Percentiles rank a stretch among this genome's conserved stretches.
These are phyloP conservation scores for Acanthurus leucopareius DNA, from an alignment of 2,797 vertebrate species.

Conservation along the genomic window DNA sequence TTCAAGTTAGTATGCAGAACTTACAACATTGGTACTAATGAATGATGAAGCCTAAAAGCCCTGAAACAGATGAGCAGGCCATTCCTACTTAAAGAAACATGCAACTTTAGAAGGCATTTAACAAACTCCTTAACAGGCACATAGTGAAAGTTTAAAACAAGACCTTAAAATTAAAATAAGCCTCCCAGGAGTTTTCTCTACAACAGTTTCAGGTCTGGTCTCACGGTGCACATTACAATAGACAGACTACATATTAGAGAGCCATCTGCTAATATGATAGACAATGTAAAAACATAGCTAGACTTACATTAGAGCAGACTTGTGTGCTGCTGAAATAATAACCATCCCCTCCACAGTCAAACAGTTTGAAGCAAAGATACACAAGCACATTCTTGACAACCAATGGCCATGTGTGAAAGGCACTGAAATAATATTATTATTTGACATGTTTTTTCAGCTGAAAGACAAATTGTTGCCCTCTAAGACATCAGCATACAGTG, in stretches of 20 bases:
- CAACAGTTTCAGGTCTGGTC: background rate
- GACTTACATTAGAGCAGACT: conserved; percentile 12
- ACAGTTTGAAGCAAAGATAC: conserved; percentile 8
- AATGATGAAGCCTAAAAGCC: background rate
- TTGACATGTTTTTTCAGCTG: conserved; percentile 29
- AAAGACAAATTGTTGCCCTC: background rate
- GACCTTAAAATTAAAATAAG: background rate
- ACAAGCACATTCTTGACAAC: conserved; percentile 26
- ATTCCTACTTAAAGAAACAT: background rate
- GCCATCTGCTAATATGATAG: background rate
- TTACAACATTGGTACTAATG: background rate
- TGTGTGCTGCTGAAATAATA: conserved; percentile 37
- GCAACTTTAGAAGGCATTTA: background rate
- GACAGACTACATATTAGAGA: background rate
- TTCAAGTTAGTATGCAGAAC: background rate
- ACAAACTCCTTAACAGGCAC: background rate
- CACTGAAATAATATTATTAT: conserved; percentile 29
- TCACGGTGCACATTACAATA: background rate
- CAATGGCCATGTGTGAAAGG: conserved; percentile 36
- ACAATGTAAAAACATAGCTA: background rate
- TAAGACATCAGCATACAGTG: background rate
- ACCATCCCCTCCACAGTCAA: conserved; percentile 18
- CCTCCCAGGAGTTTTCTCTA: background rate
- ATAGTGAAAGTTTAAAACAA: background rate
- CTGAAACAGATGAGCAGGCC: background rate